Base-by-base conservation (phyloP, 2,888 invertebrate genomes). In the Drosophila borealis region DNA sequence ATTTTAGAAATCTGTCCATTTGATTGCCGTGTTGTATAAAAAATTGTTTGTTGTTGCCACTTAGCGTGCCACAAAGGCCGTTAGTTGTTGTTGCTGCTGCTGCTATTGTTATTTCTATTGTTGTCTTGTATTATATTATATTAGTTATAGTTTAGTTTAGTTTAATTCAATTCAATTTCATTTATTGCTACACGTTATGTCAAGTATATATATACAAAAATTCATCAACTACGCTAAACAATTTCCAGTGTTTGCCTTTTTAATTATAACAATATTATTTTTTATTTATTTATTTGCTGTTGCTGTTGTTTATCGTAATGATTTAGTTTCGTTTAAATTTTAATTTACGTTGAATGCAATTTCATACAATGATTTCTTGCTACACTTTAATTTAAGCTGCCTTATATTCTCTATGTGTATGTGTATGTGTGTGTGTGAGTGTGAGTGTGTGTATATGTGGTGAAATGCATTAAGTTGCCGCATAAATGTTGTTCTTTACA, bases 181-280 rank as follows among this genome's bases (percentile, higher is more conserved):
- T 83, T 86, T 86, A 88, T 80, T 80, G 70, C 87, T 83, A 88
- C 71, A 83, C 55, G 50, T 84, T 80, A 86, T 86, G 88, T 78
- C 89, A 86, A 86, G 81, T 79, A 82, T 75, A 71, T 75, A 75
- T 79, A 79, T 78, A 88, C 87, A 89, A 89, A 89, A 89, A 80
- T 83, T 89, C 89, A 89, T 87, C 83, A 88, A 89, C 89, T 90
- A 89, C 84, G 67, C 85, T 89, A 90, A 91, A 90, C 88, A 89
- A 89, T 88, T 85, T 89, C 29, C 75, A 81, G 80, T 86, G 70
- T 78, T 21, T 49, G 13, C 36, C 55, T 62, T 56, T 76, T 72
- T 77, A 82, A 78, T 82, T 81, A 78, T 83, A 86, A 86, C 86
- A 89, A 84, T 86, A 85, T 71, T 70, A 67, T 57, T 61, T 67